Base-by-base conservation (phyloP, 2,888 invertebrate species). In the Synergus umbraculus region DNA sequence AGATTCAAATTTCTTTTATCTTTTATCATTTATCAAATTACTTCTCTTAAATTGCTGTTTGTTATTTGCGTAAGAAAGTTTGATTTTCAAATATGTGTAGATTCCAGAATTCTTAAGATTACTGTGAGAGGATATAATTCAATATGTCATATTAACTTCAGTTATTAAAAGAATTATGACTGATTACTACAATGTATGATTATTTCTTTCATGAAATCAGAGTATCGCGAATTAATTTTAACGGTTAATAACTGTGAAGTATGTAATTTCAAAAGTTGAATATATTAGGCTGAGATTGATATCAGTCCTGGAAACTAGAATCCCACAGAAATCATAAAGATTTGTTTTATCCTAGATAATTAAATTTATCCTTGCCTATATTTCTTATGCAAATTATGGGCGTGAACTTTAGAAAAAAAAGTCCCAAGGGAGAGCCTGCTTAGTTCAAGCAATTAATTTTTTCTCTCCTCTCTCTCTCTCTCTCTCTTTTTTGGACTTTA, bases 201-300 rank as follows among this genome's bases (percentile, higher is more conserved):
- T 29, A 69, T 69, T 69, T 69, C 46, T 69, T 69, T 46, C 15
- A 69, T 49, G 46, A 69, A 69, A 69, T 29, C 46, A 46, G 69
- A 49, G 46, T 44, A 69, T 69, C 22, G 69, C 46, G 15, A 69
- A 66, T 46, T 29, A 69, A 29, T 69, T 49, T 29, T 12, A 67
- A 2, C 13, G 12, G 29, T 22, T 29, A 12, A 18, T 22, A 54
- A 8, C 54, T 15, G 54, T n/a, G 13, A n/a, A 54, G 9, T n/a
- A 49, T 37, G 4, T 37, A 5, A 37, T 37, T 37, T 4, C 37
- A 37, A 37, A 37, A 7, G 37, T 29, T 18, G 9, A 1, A 13
- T 13, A 29, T 13, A 4, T 10, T 4, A 29, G 29, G 7, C 5
- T 22, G 12, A 22, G 63, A 63, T 29, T 58, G 8, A 10, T 9